These are phyloP conservation scores for Pteria penguin DNA, from an alignment of 2,888 invertebrate genomes.

Conservation along the genomic window DNA sequence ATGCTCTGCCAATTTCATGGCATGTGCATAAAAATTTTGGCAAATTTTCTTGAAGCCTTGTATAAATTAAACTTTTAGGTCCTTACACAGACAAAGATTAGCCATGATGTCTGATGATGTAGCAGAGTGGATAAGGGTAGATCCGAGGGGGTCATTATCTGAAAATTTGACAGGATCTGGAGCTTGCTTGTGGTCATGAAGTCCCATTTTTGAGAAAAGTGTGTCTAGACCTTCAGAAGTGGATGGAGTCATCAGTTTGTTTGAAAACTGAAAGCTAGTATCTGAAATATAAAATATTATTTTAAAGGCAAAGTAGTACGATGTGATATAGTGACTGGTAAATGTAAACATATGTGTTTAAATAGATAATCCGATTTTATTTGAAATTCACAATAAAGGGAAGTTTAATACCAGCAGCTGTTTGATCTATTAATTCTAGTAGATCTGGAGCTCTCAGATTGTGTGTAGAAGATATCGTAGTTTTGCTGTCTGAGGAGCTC, in stretches of 20 bases:
- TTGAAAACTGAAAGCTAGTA: conserved; percentile 13
- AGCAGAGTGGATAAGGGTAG: conserved; percentile 55
- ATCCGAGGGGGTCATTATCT: conserved; percentile 83
- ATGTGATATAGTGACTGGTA: no score
- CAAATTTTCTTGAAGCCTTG: no score
- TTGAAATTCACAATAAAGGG: no score
- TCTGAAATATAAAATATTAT: conserved; percentile 25
- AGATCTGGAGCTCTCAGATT: conserved; percentile 70
- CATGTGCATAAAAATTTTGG: no score
- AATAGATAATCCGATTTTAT: no score
- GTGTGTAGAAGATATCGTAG: neutral
- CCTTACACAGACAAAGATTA: conserved; percentile 39
- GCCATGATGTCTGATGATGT: conserved; percentile 37
- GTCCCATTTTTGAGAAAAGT: conserved; percentile 74
- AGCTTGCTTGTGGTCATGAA: conserved; percentile 79
- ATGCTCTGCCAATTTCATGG: no score
- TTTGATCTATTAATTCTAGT: conserved; percentile 43
- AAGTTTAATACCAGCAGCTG: conserved; percentile 4
- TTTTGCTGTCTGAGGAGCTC: conserved; percentile 3
- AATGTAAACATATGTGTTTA: no score
- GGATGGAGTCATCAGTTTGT: neutral
- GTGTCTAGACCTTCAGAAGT: conserved; percentile 55
- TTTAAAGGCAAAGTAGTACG: no score
- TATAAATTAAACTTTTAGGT: neutral
- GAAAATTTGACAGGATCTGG: conserved; percentile 82